Evolutionary conservation across 1,140 invertebrate species (phyloP), one percentile per base, ranked within the genome.

Genomic region (Dufourea novaeangliae): DNA sequence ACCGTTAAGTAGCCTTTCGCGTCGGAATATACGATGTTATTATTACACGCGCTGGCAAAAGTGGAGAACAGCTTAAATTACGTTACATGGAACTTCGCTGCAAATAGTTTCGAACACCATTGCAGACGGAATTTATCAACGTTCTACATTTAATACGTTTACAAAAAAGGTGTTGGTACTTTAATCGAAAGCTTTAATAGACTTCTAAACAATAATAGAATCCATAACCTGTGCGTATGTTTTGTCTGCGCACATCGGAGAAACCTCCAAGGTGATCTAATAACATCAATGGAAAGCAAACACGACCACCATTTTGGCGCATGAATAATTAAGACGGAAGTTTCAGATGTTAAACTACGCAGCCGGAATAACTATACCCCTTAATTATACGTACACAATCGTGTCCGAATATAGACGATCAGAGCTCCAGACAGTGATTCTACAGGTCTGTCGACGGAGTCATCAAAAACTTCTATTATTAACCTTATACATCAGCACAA

Each of bases 281-380:
- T 27, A 27, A 14, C 5, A 14, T 8, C 52, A 56, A 56, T 56
- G 22, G 25, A 6, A 12, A 27, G 52, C 25, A 56, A 56, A 56
- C 52, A 17, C 3, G 52, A 27, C 25, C 52, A 5, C 12, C 3
- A 56, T 56, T 27, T 56, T 56, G 25, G 25, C 22, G n/a, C 50
- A 52, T 12, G 52, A 56, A 56, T 56, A 56, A 56, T 56, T 25
- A 56, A 56, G 52, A 27, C 52, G 22, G 22, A 56, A 56, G 25
- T 56, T 56, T 29, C 52, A 14, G 25, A 10, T 11, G 52, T 14
- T 56, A 56, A 56, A 56, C 20, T 46, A 46, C 52, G 10, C 12
- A 20, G 17, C 4, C 44, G 12, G 14, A 17, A 46, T 20, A 20
- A 41, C 39, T 1, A 20, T 46, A 20, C 3, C 25, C 25, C 52